A percentile compares a stretch with the other conserved stretches of the same genome.
Conservation (phyloP, 2,888 invertebrate species). For the Drosophila histrio region DNA sequence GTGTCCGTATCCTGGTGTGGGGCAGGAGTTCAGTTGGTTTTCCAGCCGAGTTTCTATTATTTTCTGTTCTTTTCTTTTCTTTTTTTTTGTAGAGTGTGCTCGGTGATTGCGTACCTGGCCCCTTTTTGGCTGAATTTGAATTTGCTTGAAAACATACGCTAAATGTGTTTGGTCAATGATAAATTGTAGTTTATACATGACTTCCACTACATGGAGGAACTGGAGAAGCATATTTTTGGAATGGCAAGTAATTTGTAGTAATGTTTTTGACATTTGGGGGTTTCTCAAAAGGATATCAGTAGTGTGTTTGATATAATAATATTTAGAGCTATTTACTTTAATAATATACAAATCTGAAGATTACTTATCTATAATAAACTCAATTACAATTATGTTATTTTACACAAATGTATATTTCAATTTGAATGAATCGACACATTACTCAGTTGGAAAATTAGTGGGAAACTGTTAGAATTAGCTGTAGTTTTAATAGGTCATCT, state of each 20-base stretch:
- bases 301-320: background rate
- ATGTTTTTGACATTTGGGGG: background rate
- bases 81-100: conserved; percentile 28
- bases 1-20: conserved; percentile 4
- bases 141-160: conserved; percentile 71
- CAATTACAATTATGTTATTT: too few species aligned
- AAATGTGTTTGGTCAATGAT: conserved; percentile 66
- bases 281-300: too few species aligned
- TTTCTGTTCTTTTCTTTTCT: conserved; percentile 9
- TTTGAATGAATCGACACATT: too few species aligned
- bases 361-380: too few species aligned
- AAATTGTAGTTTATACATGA: conserved; percentile 57
- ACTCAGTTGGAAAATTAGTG: too few species aligned
- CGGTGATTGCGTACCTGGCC: conserved; percentile 44
- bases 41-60: conserved; percentile 34
- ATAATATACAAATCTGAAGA: too few species aligned
- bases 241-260: conserved; percentile 32
- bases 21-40: conserved; percentile 8
- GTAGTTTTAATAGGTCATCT: too few species aligned
- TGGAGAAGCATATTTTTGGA: conserved; percentile 49
- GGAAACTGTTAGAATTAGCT: too few species aligned
- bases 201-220: conserved; percentile 16
- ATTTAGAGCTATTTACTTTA: too few species aligned
- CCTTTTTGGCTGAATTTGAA: conserved; percentile 60
- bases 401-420: too few species aligned